Conservation (phyloP, 2,113 vertebrate genomes). For the Sminthopsis crassicaudata region DNA sequence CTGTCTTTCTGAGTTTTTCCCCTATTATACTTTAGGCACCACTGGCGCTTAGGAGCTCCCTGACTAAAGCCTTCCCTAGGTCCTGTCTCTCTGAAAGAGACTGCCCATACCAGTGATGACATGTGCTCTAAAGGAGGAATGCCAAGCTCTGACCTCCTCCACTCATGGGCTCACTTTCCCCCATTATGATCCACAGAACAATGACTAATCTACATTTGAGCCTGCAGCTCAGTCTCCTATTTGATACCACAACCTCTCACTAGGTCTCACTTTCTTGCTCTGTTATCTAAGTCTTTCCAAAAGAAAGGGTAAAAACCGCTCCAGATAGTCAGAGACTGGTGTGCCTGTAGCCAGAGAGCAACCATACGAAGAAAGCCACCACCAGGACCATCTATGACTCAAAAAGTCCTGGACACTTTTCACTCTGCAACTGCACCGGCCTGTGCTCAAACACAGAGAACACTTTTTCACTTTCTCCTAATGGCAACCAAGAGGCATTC, state of each 20-base stretch:
- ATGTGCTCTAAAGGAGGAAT: not conserved
- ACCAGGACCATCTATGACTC: not conserved
- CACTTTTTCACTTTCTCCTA: not conserved
- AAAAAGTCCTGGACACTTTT: not conserved
- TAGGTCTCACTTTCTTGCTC: not conserved
- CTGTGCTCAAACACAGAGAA: not conserved
- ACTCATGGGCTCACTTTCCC: not conserved
- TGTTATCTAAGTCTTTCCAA: not conserved
- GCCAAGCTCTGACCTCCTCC: not conserved
- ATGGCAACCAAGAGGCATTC: not conserved
- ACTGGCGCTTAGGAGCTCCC: not conserved
- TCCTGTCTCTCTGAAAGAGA: not conserved
- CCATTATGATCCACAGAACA: not conserved
- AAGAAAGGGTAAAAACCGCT: not conserved
- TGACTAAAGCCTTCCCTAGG: not conserved
- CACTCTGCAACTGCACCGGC: not conserved
- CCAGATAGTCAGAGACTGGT: not conserved
- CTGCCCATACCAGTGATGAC: not conserved
- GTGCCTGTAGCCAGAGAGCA: not conserved
- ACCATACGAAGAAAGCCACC: not conserved
- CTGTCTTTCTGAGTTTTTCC: not conserved
- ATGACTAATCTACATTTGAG: not conserved
- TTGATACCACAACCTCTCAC: no score
- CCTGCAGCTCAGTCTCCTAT: not conserved
- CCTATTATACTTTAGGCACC: not conserved